Conservation (phyloP, 2,113 vertebrate genomes). For the Protomyctophum bolini region DNA sequence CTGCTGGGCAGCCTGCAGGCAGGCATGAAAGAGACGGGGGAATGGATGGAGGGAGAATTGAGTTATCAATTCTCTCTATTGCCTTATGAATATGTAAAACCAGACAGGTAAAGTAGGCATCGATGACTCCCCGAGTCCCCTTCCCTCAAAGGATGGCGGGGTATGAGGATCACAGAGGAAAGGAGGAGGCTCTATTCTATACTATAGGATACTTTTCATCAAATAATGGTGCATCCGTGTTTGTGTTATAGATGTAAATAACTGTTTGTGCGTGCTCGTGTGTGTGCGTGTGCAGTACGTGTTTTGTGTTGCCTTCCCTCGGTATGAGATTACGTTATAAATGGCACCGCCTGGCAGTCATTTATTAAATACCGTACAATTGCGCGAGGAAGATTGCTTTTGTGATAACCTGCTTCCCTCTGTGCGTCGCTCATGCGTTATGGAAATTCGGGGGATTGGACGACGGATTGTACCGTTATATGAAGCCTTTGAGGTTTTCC, state of each 20-base stretch:
- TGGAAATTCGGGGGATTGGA: conserved; percentile 65
- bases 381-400: conserved; percentile 69
- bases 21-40: conserved; percentile 1
- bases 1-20: conserved; percentile 54
- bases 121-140: conserved; percentile 52
- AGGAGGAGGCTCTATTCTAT: conserved; percentile 16
- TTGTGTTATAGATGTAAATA: conserved; percentile 33
- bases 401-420: conserved; percentile 66
- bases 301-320: not conserved
- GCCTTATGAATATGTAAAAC: conserved; percentile 75
- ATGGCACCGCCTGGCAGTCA: conserved; percentile 57
- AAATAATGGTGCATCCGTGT: conserved; percentile 60
- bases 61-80: conserved; percentile 59
- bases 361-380: conserved; percentile 65
- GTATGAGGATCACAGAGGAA: not conserved
- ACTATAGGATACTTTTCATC: conserved; percentile 47
- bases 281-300: not conserved
- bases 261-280: conserved; percentile 1
- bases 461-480: conserved; percentile 4
- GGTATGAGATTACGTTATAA: conserved; percentile 7
- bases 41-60: conserved; percentile 35
- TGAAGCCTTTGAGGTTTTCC: conserved; percentile 17
- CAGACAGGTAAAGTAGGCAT: conserved; percentile 71
- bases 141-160: conserved; percentile 33
- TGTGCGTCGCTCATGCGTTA: conserved; percentile 74